phyloP scores from a whole-genome alignment of 2,888 invertebrate genomes.

The Zygogramma bicolorata region DNA sequence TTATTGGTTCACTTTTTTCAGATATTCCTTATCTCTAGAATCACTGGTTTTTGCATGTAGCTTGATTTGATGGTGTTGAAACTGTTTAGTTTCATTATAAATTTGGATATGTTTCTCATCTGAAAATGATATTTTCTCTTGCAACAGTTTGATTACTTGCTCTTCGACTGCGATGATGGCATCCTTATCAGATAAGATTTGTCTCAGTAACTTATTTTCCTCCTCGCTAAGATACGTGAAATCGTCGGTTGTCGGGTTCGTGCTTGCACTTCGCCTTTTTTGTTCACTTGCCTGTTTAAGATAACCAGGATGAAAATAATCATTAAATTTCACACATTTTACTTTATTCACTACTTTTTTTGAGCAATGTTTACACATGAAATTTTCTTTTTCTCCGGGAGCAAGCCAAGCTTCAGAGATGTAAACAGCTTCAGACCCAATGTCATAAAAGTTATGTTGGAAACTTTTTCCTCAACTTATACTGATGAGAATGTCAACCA shows the following conservation, averaged over 20 bases:
- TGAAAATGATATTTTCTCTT: not conserved
- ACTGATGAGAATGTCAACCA: no score
- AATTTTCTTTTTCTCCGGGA: not conserved
- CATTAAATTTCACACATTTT: not conserved
- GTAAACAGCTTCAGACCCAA: no score
- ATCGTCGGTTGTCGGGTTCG: not conserved
- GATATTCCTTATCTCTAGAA: not conserved
- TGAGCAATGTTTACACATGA: not conserved
- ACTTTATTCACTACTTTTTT: not conserved
- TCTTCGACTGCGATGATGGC: not conserved
- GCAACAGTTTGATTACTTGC: not conserved
- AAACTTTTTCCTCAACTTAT: no score
- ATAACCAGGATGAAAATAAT: not conserved
- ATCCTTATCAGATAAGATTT: not conserved
- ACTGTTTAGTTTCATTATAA: not conserved
- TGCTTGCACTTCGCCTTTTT: not conserved
- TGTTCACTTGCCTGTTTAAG: not conserved
- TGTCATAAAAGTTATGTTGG: no score
- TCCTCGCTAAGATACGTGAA: not conserved
- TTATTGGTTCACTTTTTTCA: not conserved
- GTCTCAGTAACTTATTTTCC: not conserved
- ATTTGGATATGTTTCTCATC: not conserved
- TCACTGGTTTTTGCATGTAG: not conserved
- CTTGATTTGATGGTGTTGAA: not conserved
- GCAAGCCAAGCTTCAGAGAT: no score